Evolutionary conservation across 2,888 invertebrate genomes (phyloP).

Genomic region (Diachrysia chrysitis): DNA sequence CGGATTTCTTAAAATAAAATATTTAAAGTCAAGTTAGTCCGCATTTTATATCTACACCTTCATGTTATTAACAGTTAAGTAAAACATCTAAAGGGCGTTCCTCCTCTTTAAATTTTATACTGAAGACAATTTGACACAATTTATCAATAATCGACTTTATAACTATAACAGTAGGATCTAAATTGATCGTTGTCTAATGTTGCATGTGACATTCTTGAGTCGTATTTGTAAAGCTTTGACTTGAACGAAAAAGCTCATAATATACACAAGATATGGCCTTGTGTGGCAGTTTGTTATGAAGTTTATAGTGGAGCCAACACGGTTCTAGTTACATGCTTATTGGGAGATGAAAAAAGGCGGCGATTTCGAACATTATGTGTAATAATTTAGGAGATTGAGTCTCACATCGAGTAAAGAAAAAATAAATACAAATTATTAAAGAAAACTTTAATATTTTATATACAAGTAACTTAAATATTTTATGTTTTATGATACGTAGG

Average conservation of each 20-base stretch:
- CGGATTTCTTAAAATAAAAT: slow-evolving; percentile 71
- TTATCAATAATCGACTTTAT: slow-evolving; percentile 64
- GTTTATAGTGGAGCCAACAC: slow-evolving; percentile 85
- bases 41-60: slow-evolving; percentile 80
- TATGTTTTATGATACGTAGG: slow-evolving; percentile 72
- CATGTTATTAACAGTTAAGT: slow-evolving; percentile 81
- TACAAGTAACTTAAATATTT: slow-evolving; percentile 73
- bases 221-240: slow-evolving; percentile 65
- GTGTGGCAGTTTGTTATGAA: slow-evolving; percentile 88
- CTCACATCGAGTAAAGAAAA: slow-evolving; percentile 61
- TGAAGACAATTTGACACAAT: slow-evolving; percentile 43
- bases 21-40: slow-evolving; percentile 73
- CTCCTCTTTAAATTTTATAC: slow-evolving; percentile 65
- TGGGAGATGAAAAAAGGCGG: slow-evolving; percentile 74
- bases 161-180: slow-evolving; percentile 9
- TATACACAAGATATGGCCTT: slow-evolving; percentile 86
- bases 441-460: slow-evolving; percentile 71
- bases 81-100: slow-evolving; percentile 82
- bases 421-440: slow-evolving; percentile 69
- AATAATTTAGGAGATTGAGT: slow-evolving; percentile 82
- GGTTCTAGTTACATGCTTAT: slow-evolving; percentile 83
- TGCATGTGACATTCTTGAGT: slow-evolving; percentile 60
- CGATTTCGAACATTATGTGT: slow-evolving; percentile 74
- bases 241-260: slow-evolving; percentile 88
- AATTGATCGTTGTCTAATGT: slow-evolving; percentile 51